Evolutionary conservation across 2,888 invertebrate genomes (phyloP), one percentile per base, ranked within the genome.

Genomic region (Apodemia mormo): DNA sequence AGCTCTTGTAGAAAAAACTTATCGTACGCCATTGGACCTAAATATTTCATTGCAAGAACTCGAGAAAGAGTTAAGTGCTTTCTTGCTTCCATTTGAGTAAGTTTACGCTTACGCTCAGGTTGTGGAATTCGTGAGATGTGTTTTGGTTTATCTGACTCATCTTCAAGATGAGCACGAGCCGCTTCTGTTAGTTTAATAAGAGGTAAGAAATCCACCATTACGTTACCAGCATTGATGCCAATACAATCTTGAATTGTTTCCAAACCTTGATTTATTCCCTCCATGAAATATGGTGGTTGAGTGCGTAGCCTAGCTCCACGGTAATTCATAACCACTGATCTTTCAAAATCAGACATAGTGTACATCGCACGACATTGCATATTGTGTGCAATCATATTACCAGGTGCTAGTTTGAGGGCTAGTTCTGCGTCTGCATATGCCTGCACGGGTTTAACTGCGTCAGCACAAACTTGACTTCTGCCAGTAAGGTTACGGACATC

Each of bases 221-320:
- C 89, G 73, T 80, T 85, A 1, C 93, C 93, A 1, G 92, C 89
- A 69, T 92, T 90, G 3, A 75, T 70, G n/a, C 93, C 93, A 8
- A 93, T 86, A 73, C 91, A 92, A 75, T 92, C 92, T 79, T 92
- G 89, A 73, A 93, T 90, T 7, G 93, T 93, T 79, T 93, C 92
- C 1, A 87, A 70, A 2, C 92, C 92, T 78, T 92, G 91, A 76
- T 88, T 90, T 29, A 92, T 91, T n/a, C 93, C 92, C 76, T 92
- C 92, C 65, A 78, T 84, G 74, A 93, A 93, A 75, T 93, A 93
- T 0, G 90, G 89, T 1, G 93, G 93, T 72, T 91, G 88, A 5
- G 82, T 81, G 10, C 93, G 86, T 43, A 74, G 71, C 33, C 88
- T 80, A 0, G 83, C 76, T 2, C 93, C 93, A 4, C 92, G 85